Base-by-base conservation (phyloP, 2,888 invertebrate genomes). In the Drosophila meridiana region DNA sequence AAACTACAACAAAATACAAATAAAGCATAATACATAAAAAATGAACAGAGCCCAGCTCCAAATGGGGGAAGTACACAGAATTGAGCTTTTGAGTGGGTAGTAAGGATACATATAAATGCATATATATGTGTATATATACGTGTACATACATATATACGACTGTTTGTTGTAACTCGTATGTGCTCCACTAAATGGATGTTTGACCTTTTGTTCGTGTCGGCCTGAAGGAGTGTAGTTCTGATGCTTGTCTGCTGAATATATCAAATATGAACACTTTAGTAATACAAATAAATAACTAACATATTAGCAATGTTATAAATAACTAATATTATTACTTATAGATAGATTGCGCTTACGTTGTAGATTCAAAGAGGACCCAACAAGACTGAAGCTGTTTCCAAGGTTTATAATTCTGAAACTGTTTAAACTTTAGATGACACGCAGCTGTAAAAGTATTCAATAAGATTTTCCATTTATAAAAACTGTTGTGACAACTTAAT, bases 21-120 rank as follows among this genome's bases (percentile, higher is more conserved):
- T 82, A 82, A 82, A 83, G 48, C 78, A 58, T 73, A 76, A 78
- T 65, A 78, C 73, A 78, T 69, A 80, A 72, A 81, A 83, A 78
- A 68, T 71, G 71, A 69, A 62, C 55, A 38, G 64, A 42, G 57
- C 53, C 57, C 70, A 64, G 38, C 55, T 57, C 45, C 53, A 42
- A 45, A 28, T 14, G 26, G 61, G 56, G 52, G n/a, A 40, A 32
- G 50, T 32, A n/a, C 28, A 58, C 47, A 30, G 61, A 55, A 66
- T 50, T 66, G 50, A 58, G 53, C 64, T 62, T 61, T 48, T 13
- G 34, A 52, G 52, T 26, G 52, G 34, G 20, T 34, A 34, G 52
- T 52, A 13, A 34, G 20, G 11, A 34, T 32, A 28, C 20, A 20
- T 36, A 52, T 13, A 13, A 26, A 36, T 43, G 7, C 8, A 20